Evolutionary conservation across 35 echinoderm and acorn worm genomes (phyloP).

Genomic region (Strongylocentrotus purpuratus): DNA sequence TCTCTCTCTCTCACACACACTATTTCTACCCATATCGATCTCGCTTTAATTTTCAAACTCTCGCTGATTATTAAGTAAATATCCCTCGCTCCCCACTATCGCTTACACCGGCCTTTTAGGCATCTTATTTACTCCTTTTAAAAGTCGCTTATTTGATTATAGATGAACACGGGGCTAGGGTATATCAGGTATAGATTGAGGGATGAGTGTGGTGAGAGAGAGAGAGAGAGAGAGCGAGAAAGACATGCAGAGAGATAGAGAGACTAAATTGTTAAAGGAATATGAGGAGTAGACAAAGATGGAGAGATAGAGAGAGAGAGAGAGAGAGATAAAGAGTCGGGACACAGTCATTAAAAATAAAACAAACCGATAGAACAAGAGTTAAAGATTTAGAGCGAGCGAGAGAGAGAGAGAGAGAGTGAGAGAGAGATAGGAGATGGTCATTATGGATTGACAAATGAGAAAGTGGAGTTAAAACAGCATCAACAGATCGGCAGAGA

Average conservation of each 20-base stretch:
- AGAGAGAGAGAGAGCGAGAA: background rate
- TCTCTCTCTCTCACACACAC: background rate
- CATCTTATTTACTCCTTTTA: background rate
- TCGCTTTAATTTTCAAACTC: background rate
- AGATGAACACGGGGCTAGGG: background rate
- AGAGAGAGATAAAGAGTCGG: background rate
- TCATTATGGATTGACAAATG: no score
- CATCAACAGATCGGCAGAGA: no score
- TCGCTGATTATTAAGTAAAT: constrained; percentile 13
- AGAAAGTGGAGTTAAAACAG: no score
- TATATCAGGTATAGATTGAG: background rate
- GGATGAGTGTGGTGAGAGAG: background rate
- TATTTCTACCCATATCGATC: background rate
- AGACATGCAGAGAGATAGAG: background rate
- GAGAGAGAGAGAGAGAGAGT: background rate
- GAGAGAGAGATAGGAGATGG: background rate
- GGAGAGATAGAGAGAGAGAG: background rate
- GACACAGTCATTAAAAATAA: background rate
- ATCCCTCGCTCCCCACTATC: background rate
- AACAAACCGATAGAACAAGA: background rate
- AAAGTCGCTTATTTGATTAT: constrained; percentile 5
- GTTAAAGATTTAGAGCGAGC: background rate
- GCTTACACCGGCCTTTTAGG: background rate
- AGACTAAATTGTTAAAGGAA: background rate
- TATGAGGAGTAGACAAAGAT: background rate